Conservation (phyloP, 2,888 invertebrate species). For the Arge pagana region DNA sequence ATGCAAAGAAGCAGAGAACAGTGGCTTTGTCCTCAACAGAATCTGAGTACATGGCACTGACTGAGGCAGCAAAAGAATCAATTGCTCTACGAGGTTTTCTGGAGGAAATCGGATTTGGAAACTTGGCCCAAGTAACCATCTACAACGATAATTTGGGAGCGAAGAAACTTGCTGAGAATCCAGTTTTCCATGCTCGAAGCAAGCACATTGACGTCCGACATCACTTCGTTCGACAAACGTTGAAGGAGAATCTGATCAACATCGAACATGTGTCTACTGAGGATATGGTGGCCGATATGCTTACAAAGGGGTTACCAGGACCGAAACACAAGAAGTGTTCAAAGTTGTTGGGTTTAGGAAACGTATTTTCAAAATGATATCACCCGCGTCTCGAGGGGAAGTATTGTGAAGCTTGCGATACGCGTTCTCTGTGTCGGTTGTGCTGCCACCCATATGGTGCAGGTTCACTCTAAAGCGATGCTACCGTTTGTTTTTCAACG, state of each 20-base stretch:
- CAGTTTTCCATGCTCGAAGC: background rate
- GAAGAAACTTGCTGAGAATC: background rate
- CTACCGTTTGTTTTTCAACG: too few species aligned
- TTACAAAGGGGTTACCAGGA: background rate
- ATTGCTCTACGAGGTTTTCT: conserved; percentile 6
- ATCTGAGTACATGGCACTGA: conserved; percentile 16
- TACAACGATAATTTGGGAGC: conserved; percentile 14
- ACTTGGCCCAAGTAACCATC: background rate
- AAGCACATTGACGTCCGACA: conserved; percentile 10
- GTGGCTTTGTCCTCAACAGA: conserved; percentile 17
- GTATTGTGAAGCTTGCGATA: too few species aligned
- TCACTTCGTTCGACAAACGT: conserved; percentile 9
- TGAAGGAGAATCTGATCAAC: background rate
- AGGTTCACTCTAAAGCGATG: too few species aligned
- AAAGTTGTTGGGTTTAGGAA: too few species aligned
- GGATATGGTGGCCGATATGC: conserved; percentile 9
- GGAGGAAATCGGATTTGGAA: background rate
- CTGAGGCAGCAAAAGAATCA: conserved; percentile 13
- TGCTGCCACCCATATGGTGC: too few species aligned
- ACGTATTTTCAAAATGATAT: too few species aligned
- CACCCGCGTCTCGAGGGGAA: too few species aligned
- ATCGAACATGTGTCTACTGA: conserved; percentile 9
- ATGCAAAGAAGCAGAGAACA: conserved; percentile 19
- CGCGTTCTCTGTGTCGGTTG: too few species aligned
- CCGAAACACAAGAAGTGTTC: too few species aligned